Base-by-base conservation (phyloP, 2,113 vertebrate genomes). In the Cynopterus brachyotis region DNA sequence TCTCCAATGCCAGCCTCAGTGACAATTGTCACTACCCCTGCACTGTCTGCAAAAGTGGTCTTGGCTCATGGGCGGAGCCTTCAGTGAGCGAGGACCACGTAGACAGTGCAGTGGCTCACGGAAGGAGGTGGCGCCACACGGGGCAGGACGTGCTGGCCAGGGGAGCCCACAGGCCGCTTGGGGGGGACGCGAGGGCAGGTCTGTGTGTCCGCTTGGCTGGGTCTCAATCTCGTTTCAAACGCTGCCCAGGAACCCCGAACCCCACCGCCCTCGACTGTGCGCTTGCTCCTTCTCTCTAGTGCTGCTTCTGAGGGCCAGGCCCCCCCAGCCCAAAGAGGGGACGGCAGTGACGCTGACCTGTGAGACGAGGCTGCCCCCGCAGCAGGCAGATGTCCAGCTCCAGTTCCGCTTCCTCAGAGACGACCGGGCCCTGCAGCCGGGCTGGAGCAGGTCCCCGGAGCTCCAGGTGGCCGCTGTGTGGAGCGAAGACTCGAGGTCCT, bases 391-490 rank as follows among this genome's bases (percentile, higher is more conserved):
- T 2, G 17, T 0, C 1, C 47, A 37, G n/a, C 24, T 40, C 57
- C 47, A 50, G 69, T 97, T 93, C 85, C 22, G 9, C 78, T 96
- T 98, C 96, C 78, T 85, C 81, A 94, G 26, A 82, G 28, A 94
- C 5, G 3, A 0, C 4, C 4, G 0, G 0, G 0, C 0, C 10
- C 69, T 94, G 42, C 2, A 5, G 4, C 60, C 7, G 20, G 24
- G 0, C 72, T 57, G 66, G 30, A 76, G 30, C 26, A 26, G 0
- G 6, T 91, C 67, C 62, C 20, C 45, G 0, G 35, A 69, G n/a
- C 17, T 95, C 62, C 64, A 16, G 45, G 76, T 97, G 13, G 6
- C 91, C 3, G 9, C 42, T 0, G 9, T 82, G 24, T 53, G 62
- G 55, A 95, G 5, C 42, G 7, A 69, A 57, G 66, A 91, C 26